Conservation (phyloP, 2,113 vertebrate species). For the Corvus cornix region DNA sequence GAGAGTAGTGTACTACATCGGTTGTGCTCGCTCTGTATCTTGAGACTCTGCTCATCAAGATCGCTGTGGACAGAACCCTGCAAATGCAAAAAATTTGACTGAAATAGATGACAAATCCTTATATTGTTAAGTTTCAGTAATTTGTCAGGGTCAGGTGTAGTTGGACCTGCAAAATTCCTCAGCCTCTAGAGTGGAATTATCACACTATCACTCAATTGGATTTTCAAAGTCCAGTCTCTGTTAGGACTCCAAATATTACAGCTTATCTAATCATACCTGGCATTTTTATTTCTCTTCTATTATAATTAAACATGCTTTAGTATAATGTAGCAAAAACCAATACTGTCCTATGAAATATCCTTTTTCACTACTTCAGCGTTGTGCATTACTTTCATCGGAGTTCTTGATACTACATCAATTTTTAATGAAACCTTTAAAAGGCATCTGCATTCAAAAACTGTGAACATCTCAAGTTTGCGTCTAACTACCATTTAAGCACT, state of each 20-base stretch:
- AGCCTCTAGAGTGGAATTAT: not conserved
- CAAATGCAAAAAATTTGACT: not conserved
- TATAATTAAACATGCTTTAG: not conserved
- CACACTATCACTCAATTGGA: not conserved
- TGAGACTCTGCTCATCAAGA: not conserved
- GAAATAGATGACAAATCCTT: not conserved
- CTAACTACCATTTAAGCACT: not conserved
- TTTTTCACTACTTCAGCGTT: not conserved
- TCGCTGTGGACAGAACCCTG: not conserved
- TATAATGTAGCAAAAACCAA: not conserved
- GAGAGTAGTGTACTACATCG: accelerated
- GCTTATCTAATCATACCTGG: not conserved
- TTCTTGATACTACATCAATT: not conserved
- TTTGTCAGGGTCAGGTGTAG: not conserved
- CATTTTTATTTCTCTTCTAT: not conserved
- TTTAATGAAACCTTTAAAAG: not conserved
- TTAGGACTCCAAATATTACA: not conserved
- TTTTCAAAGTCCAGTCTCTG: not conserved
- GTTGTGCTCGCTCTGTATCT: not conserved
- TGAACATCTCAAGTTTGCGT: not conserved
- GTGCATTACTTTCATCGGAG: not conserved
- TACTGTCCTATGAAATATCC: not conserved
- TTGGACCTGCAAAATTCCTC: not conserved
- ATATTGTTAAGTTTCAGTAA: not conserved
- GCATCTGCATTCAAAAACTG: not conserved